phyloP scores from a whole-genome alignment of 2,888 invertebrate species.

The Catotricha subobsoleta region DNA sequence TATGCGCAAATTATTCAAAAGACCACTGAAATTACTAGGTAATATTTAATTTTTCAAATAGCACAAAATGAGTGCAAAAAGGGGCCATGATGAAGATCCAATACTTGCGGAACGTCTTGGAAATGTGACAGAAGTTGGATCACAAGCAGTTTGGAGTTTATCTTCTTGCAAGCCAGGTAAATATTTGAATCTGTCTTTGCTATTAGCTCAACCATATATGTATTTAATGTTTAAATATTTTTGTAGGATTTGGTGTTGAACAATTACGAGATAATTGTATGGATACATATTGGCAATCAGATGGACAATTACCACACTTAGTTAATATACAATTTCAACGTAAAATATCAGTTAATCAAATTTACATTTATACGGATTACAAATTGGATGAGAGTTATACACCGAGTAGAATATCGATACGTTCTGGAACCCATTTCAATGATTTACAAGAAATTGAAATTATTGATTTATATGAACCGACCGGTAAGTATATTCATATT shows the following conservation, averaged over 20 bases:
- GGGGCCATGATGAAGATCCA: slow-evolving; percentile 34
- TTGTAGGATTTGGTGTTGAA: slow-evolving; percentile 86
- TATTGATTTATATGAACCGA: slow-evolving; percentile 81
- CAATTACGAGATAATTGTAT: slow-evolving; percentile 87
- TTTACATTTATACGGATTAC: slow-evolving; percentile 94
- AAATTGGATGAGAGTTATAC: slow-evolving; percentile 98
- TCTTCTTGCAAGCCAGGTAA: slow-evolving; percentile 95
- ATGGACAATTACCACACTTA: slow-evolving; percentile 93
- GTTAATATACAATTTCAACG: slow-evolving; percentile 92
- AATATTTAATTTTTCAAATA: too few relatives aligned
- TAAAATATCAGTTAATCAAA: slow-evolving; percentile 86
- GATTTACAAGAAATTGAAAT: slow-evolving; percentile 92
- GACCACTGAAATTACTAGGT: too few relatives aligned
- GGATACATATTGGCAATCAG: slow-evolving; percentile 99
- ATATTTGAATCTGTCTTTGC: neutral
- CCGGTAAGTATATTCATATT: slow-evolving; percentile 31
- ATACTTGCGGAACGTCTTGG: slow-evolving; percentile 24
- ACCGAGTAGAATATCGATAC: slow-evolving; percentile 80
- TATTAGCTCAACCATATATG: neutral
- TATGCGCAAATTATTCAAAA: too few relatives aligned
- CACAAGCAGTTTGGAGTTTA: slow-evolving; percentile 91
- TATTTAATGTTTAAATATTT: neutral
- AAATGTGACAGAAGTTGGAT: slow-evolving; percentile 65
- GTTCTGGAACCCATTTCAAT: slow-evolving; percentile 91
- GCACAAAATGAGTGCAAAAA: slow-evolving; percentile 7